These are phyloP conservation scores for Zosterops pallidus DNA, from an alignment of 2,113 vertebrate species.

Conservation along the genomic window DNA sequence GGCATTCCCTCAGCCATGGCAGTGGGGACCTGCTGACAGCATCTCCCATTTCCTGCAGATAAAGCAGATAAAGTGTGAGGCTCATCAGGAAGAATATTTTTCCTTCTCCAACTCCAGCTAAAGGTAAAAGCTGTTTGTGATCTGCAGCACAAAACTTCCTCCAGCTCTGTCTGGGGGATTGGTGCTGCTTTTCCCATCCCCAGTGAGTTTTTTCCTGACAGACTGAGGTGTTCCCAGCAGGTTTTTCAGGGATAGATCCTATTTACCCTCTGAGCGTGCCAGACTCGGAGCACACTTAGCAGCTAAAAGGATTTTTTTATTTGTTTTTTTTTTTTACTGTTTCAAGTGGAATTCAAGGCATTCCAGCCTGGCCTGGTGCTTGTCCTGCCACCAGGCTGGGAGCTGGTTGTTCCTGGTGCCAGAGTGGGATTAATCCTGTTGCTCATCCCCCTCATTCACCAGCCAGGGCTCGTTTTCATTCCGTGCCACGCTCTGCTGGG, in stretches of 20 bases:
- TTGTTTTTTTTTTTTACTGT: not conserved
- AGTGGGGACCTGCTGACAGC: not conserved
- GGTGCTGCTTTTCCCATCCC: not conserved
- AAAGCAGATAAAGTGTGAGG: not conserved
- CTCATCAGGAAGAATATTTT: not conserved
- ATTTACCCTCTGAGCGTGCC: rapidly evolving
- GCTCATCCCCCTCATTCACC: not conserved
- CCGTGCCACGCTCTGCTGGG: not conserved
- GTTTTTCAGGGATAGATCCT: not conserved
- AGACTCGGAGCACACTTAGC: not conserved
- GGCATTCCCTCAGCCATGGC: not conserved
- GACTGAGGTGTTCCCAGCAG: not conserved
- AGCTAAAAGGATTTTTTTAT: not conserved
- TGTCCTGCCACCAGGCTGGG: rapidly evolving
- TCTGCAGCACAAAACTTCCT: not conserved
- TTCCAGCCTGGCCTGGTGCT: not conserved
- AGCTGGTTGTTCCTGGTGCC: not conserved
- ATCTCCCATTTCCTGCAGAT: not conserved
- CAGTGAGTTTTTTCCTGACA: rapidly evolving
- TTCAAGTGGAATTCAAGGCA: not conserved
- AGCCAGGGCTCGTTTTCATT: constrained; percentile 15
- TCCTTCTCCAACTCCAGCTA: not conserved
- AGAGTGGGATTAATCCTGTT: not conserved
- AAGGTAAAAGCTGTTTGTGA: not conserved
- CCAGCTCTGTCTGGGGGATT: not conserved